Percentiles rank a stretch among this genome's conserved stretches.
Evolutionary conservation across 2,888 invertebrate genomes (phyloP).

Genomic region (Erebia epiphron): DNA sequence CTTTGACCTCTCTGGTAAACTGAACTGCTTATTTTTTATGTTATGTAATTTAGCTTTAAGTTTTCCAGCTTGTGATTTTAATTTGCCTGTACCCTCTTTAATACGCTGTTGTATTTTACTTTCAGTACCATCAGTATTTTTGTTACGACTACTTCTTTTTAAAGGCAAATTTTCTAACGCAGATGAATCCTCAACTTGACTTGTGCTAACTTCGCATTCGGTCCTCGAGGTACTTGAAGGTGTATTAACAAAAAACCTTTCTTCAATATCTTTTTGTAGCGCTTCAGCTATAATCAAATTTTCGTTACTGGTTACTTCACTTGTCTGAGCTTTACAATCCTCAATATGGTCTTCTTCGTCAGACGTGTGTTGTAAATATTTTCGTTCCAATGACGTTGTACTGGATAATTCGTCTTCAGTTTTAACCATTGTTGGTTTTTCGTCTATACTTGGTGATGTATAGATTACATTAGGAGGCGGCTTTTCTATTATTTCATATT

Average conservation of each 20-base stretch:
- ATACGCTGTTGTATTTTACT: constrained; percentile 85
- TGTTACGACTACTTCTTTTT: constrained; percentile 81
- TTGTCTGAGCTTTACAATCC: constrained; percentile 62
- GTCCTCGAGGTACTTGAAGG: constrained; percentile 84
- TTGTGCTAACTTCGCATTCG: constrained; percentile 85
- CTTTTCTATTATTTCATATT: constrained; percentile 94
- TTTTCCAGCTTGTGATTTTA: constrained; percentile 88
- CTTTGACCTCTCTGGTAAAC: constrained; percentile 83
- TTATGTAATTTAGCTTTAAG: constrained; percentile 86
- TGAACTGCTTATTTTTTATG: constrained; percentile 84
- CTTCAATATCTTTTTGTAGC: constrained; percentile 85
- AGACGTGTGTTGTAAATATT: constrained; percentile 77
- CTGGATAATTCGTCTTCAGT: constrained; percentile 79
- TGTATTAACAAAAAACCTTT: constrained; percentile 83
- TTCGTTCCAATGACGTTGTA: constrained; percentile 75
- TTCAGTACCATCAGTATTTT: constrained; percentile 77
- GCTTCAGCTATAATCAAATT: constrained; percentile 74
- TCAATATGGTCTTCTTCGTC: constrained; percentile 71
- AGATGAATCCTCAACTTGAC: constrained; percentile 87
- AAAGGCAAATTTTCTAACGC: constrained; percentile 85
- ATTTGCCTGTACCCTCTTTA: constrained; percentile 86
- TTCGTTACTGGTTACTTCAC: constrained; percentile 52
- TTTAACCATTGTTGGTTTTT: constrained; percentile 62
- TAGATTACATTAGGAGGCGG: constrained; percentile 78
- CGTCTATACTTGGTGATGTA: constrained; percentile 65